These are phyloP conservation scores for Microtus montanus DNA, from an alignment of 2,113 vertebrate genomes.

Conservation along the genomic window DNA sequence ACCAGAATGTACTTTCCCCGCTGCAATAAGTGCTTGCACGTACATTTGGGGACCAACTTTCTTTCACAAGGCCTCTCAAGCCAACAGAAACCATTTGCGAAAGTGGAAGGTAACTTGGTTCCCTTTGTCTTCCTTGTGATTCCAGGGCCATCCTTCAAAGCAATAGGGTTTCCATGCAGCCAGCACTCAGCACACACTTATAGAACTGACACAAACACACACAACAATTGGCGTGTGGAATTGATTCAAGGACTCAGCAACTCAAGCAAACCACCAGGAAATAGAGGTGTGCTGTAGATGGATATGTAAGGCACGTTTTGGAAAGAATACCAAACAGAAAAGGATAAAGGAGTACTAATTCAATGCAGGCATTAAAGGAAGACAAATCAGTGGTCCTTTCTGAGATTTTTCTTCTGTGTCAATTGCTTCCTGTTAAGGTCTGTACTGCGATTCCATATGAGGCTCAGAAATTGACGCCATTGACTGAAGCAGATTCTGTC, in stretches of 20 bases:
- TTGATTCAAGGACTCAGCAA: not conserved
- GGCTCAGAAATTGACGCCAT: not conserved
- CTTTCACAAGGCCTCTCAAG: constrained; percentile 51
- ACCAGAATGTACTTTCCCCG: constrained; percentile 70
- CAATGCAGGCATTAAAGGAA: not conserved
- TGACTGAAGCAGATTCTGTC: not conserved
- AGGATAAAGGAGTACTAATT: not conserved
- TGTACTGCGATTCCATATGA: too few species aligned
- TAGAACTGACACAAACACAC: not conserved
- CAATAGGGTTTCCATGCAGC: not conserved
- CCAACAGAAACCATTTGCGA: constrained; percentile 62
- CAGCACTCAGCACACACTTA: not conserved
- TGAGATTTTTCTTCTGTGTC: not conserved
- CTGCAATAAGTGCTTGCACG: constrained; percentile 67
- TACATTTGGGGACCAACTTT: constrained; percentile 73
- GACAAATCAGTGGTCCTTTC: not conserved
- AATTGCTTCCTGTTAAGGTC: not conserved
- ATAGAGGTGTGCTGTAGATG: not conserved
- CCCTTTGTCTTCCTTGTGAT: not conserved
- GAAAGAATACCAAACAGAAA: not conserved
- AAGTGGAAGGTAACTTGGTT: constrained; percentile 31
- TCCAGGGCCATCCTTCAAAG: not conserved
- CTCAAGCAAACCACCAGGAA: not conserved
- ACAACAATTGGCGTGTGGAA: not conserved
- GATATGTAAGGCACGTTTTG: not conserved